These are phyloP conservation scores for Austrolebias charrua DNA, from an alignment of 2,797 vertebrate genomes.

Conservation along the genomic window DNA sequence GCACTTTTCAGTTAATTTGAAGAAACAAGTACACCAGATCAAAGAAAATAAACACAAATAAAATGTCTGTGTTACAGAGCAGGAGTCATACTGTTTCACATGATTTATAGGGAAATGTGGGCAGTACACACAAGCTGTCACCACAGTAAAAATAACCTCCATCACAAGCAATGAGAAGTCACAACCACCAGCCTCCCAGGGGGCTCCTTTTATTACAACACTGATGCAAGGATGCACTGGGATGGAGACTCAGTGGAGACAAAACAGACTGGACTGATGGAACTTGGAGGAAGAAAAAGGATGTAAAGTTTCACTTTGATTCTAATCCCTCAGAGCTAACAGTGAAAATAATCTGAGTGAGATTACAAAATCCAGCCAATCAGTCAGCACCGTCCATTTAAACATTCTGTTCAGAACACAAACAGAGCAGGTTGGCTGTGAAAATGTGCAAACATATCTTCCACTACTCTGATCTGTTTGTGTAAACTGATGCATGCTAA, in stretches of 20 bases:
- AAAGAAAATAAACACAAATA: background rate
- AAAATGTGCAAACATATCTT: background rate
- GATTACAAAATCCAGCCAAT: background rate
- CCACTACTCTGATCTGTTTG: background rate
- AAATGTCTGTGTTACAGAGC: background rate
- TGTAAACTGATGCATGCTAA: background rate
- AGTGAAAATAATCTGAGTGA: background rate
- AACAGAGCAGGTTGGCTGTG: background rate
- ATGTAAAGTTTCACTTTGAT: background rate
- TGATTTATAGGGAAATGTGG: no score
- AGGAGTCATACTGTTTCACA: no score
- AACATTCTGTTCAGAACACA: no score
- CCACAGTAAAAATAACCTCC: no score
- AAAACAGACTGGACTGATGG: no score
- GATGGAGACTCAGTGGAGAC: no score
- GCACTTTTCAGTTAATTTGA: background rate
- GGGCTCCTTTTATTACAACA: no score
- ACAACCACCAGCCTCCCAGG: no score
- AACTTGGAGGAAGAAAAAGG: background rate
- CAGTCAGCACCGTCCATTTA: background rate
- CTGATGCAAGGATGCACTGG: no score
- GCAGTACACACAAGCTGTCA: no score
- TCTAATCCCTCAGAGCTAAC: background rate
- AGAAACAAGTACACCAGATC: background rate
- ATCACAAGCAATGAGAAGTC: no score